phyloP scores from a whole-genome alignment of 2,888 invertebrate species.

The Unio pictorum region DNA sequence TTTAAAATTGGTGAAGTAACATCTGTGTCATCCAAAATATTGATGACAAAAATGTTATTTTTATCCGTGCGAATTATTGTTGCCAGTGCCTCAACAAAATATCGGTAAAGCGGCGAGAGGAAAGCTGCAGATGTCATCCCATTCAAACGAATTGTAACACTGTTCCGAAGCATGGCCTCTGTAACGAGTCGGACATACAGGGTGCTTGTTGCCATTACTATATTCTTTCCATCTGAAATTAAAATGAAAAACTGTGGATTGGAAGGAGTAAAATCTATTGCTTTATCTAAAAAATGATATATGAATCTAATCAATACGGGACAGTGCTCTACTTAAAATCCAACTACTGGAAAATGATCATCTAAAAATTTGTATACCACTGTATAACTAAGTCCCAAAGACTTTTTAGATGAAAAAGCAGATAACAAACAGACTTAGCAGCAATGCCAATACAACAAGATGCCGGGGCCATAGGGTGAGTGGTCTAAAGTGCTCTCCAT shows the following conservation, averaged over 20 bases:
- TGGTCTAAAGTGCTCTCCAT: no score
- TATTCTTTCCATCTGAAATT: constrained; percentile 88
- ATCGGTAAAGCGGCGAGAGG: constrained; percentile 86
- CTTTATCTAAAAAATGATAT: no score
- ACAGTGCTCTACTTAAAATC: not conserved
- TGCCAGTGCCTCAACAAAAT: constrained; percentile 91
- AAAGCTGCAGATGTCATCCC: constrained; percentile 95
- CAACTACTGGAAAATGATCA: not conserved
- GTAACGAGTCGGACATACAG: constrained; percentile 91
- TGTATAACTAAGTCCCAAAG: no score
- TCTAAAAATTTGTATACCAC: no score
- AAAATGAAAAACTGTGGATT: not conserved
- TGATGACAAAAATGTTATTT: constrained; percentile 93
- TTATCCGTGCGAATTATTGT: constrained; percentile 93
- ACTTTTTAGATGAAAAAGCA: no score
- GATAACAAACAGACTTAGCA: no score
- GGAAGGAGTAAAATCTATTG: no score
- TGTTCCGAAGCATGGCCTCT: constrained; percentile 93
- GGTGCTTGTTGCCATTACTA: constrained; percentile 93
- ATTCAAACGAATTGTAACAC: constrained; percentile 91
- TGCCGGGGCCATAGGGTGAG: no score
- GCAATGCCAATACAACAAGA: no score
- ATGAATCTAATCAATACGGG: not conserved
- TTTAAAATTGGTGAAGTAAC: constrained; percentile 86
- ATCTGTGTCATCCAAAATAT: constrained; percentile 92